A percentile compares a stretch with the other conserved stretches of the same genome.
phyloP scores from a whole-genome alignment of 2,797 vertebrate species.

The Manis javanica region DNA sequence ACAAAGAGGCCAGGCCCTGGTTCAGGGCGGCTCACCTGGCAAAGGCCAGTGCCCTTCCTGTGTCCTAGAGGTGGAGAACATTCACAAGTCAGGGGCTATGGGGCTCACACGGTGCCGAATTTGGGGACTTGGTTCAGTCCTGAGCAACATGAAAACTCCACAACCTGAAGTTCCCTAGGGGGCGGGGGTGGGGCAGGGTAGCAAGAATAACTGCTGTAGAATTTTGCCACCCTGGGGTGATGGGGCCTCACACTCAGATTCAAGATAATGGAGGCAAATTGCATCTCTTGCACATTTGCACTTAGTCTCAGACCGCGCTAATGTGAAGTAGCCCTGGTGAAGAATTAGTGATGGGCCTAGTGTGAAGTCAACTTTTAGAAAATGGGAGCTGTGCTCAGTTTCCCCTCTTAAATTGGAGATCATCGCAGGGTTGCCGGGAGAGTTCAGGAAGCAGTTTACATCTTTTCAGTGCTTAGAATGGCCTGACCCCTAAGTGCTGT shows the following conservation, averaged over 20 bases:
- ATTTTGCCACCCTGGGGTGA: background rate
- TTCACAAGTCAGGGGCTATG: fast-evolving
- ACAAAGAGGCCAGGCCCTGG: background rate
- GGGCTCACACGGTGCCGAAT: background rate
- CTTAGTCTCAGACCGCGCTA: fast-evolving
- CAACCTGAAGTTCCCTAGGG: too few relatives aligned
- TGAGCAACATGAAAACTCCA: background rate
- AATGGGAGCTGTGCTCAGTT: fast-evolving
- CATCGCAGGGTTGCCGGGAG: background rate
- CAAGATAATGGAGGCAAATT: fast-evolving
- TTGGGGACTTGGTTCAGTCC: background rate
- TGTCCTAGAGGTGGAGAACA: too few relatives aligned
- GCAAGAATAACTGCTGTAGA: background rate
- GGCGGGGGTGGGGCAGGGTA: fast-evolving
- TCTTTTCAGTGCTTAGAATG: background rate
- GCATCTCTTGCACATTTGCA: fast-evolving
- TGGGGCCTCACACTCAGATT: background rate
- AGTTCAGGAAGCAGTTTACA: too few relatives aligned
- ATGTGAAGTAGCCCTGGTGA: background rate
- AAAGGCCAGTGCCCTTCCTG: too few relatives aligned
- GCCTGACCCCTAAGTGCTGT: fast-evolving
- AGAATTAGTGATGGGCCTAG: background rate
- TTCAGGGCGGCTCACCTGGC: background rate
- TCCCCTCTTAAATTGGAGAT: background rate
- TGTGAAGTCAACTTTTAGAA: fast-evolving